Conservation (phyloP, 2,888 invertebrate genomes). For the Idaea straminata region DNA sequence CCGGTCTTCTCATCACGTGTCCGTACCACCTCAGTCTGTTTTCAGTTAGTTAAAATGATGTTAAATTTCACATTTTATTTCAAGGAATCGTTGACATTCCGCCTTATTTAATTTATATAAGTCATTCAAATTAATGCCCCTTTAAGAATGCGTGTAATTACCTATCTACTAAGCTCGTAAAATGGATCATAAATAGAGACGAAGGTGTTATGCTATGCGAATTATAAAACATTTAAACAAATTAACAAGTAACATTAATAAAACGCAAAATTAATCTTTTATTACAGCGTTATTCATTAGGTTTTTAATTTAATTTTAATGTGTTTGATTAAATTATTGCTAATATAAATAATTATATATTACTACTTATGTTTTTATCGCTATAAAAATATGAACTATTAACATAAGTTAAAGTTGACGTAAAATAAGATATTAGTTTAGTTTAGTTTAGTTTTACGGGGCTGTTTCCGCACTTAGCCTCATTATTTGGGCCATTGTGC, state of each 20-base stretch:
- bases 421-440: neutral
- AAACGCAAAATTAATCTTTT: neutral
- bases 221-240: neutral
- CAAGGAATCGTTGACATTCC: too few relatives aligned
- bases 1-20: too few relatives aligned
- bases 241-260: neutral
- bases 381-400: neutral
- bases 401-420: too few relatives aligned
- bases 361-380: neutral
- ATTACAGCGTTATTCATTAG: slow-evolving; percentile 3
- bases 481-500: too few relatives aligned
- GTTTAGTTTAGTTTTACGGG: too few relatives aligned
- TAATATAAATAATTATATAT: neutral
- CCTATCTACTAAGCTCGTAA: neutral
- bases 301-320: slow-evolving; percentile 15
- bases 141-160: neutral
- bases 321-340: neutral
- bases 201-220: neutral
- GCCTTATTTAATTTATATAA: neutral
- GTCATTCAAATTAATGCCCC: too few relatives aligned
- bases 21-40: too few relatives aligned
- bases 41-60: too few relatives aligned
- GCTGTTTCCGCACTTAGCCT: too few relatives aligned
- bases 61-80: too few relatives aligned
- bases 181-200: neutral